Evolutionary conservation across 1,140 invertebrate genomes (phyloP), one percentile per base, ranked within the genome.

Genomic region (Drosophila obscura): DNA sequence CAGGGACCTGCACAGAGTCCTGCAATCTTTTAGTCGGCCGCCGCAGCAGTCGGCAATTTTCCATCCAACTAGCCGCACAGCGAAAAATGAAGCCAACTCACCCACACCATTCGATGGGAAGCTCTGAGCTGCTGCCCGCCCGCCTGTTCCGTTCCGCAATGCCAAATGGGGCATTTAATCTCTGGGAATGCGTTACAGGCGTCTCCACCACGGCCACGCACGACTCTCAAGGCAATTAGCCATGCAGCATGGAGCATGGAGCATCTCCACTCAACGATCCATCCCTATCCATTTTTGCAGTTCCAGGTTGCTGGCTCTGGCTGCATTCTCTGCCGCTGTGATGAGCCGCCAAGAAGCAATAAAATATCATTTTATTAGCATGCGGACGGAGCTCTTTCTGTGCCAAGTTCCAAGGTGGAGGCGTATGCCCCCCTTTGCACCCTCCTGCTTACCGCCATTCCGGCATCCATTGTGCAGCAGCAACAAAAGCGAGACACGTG

Each of bases 331-430:
- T 39, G 62, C 22, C 22, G 51, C 77, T 74, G 26, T 83, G 80
- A 83, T 82, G 79, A 79, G 79, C 75, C 80, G 75, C 75, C 80
- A 76, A 76, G 69, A 83, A 73, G 80, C 80, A 80, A 84, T 83
- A 83, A 84, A 83, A 80, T 76, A 80, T 80, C 76, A 39, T 83
- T 83, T 83, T 83, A 83, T 84, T 83, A 84, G 80, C 80, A 63
- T 59, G 72, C 61, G 15, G 66, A 61, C 19, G 15, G 28, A 52
- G 50, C 22, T 51, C 22, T 24, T 4, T 6, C 28, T 24, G 15
- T 22, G 19, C 15, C 15, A 24, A 43, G 28, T 48, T 74, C 60
- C 55, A 66, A 72, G 75, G 75, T 66, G 75, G 68, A 73, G 67
- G 75, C 41, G 55, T 71, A 46, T 45, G 15, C 53, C 19, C 39